phyloP scores from a whole-genome alignment of 2,797 vertebrate genomes.

The Lepidocolaptes lacrymiger region DNA sequence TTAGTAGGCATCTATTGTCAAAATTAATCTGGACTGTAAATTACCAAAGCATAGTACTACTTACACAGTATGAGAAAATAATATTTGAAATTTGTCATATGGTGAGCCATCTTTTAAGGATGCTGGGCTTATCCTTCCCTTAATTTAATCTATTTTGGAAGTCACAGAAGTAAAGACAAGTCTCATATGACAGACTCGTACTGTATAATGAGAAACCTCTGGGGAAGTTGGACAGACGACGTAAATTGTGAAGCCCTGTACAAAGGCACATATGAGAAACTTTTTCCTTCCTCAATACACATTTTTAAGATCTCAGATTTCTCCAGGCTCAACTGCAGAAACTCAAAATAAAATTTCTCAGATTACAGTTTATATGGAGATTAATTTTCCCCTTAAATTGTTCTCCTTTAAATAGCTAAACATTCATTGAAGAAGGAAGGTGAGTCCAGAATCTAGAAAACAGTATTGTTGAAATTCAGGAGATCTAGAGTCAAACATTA shows the following conservation, averaged over 20 bases:
- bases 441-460: background rate
- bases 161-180: background rate
- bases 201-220: background rate
- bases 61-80: background rate
- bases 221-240: background rate
- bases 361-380: background rate
- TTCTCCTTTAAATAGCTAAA: background rate
- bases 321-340: background rate
- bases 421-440: background rate
- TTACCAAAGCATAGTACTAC: background rate
- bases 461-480: background rate
- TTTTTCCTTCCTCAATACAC: background rate
- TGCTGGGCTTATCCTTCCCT: background rate
- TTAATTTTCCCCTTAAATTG: background rate
- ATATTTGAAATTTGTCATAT: background rate
- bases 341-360: background rate
- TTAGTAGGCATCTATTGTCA: background rate
- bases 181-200: background rate
- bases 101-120: background rate
- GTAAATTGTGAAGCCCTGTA: background rate
- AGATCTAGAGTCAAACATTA: background rate
- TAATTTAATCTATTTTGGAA: background rate
- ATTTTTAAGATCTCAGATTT: background rate
- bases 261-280: background rate
- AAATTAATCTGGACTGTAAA: background rate